Conservation (phyloP, 2,888 invertebrate species). For the Penaeus monodon region DNA sequence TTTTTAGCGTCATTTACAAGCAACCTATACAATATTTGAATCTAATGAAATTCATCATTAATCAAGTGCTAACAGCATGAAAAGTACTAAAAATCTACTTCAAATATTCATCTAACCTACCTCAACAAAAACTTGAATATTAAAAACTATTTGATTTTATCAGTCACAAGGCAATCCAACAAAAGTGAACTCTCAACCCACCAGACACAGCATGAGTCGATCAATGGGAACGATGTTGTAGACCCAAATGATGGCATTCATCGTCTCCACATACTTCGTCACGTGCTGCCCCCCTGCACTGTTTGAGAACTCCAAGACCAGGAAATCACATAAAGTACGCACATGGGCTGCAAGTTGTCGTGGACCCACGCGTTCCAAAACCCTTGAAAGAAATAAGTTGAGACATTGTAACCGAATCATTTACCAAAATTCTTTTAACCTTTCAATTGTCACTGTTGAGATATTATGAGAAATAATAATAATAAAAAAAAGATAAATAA, state of each 20-base stretch:
- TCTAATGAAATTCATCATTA: too few relatives aligned
- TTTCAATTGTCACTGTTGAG: too few relatives aligned
- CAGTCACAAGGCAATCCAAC: not conserved
- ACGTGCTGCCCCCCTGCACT: slow-evolving; percentile 83
- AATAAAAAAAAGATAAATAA: not conserved
- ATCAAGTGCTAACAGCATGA: too few relatives aligned
- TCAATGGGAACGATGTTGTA: slow-evolving; percentile 96
- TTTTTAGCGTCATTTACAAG: too few relatives aligned
- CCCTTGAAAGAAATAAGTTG: slow-evolving; percentile 74
- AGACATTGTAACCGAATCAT: not conserved
- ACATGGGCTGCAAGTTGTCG: slow-evolving; percentile 90
- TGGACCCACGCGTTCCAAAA: slow-evolving; percentile 92
- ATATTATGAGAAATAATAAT: not conserved
- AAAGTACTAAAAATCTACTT: too few relatives aligned
- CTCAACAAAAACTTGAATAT: too few relatives aligned
- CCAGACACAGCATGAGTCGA: slow-evolving; percentile 89
- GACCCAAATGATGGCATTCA: slow-evolving; percentile 97
- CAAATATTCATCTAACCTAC: too few relatives aligned
- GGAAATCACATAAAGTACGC: slow-evolving; percentile 93
- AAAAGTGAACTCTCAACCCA: slow-evolving; percentile 69
- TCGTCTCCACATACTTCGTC: slow-evolving; percentile 93
- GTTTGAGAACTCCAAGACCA: slow-evolving; percentile 85
- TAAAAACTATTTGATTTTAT: too few relatives aligned
- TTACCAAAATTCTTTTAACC: too few relatives aligned
- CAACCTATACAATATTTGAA: too few relatives aligned